Base-by-base conservation (phyloP, 2,888 invertebrate genomes). In the Nephrotoma guestfalica region DNA sequence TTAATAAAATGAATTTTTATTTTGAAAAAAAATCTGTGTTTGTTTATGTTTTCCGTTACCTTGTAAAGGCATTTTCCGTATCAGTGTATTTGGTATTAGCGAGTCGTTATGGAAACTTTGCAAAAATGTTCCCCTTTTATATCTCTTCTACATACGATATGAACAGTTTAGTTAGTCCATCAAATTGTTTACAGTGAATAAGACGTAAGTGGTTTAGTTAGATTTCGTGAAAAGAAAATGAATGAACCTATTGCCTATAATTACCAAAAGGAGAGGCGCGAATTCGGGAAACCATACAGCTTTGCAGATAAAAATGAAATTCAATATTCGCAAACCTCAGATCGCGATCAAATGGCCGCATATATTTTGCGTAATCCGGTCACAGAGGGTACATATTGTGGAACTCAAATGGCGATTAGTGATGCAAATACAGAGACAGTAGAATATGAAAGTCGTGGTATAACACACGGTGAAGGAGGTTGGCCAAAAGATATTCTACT, bases 391-490 rank as follows among this genome's bases (percentile, higher is more conserved):
- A 93, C 93, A 85, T 95, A 96, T 90, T 93, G 94, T 87, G 93
- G 94, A 15, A 92, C 92, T 0, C 89, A 90, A 87, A 90, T 90
- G 89, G 90, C 90, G 0, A 86, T 88, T 5, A 90, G 88, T 41
- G 87, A 88, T 18, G 89, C 89, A 87, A 89, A 90, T 86, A 91
- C 91, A 0, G 91, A 91, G 9, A 91, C 91, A 89, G 90, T 90
- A 0, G 88, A 89, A 0, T 88, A 87, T 6, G 88, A 87, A 0
- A 88, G 89, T 5, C 92, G 92, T 87, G 95, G 95, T 9, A 93
- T 96, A 90, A 93, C 93, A 88, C 97, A 97, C 90, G 92, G 92
- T 13, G 97, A 97, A 91, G 97, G 97, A 87, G 97, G 96, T 18
- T 97, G 97, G 97, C 96, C 97, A 1, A 94, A 94, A 89, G 97